Base-by-base conservation (phyloP, 1,140 invertebrate species). In the Drepana arcuata region DNA sequence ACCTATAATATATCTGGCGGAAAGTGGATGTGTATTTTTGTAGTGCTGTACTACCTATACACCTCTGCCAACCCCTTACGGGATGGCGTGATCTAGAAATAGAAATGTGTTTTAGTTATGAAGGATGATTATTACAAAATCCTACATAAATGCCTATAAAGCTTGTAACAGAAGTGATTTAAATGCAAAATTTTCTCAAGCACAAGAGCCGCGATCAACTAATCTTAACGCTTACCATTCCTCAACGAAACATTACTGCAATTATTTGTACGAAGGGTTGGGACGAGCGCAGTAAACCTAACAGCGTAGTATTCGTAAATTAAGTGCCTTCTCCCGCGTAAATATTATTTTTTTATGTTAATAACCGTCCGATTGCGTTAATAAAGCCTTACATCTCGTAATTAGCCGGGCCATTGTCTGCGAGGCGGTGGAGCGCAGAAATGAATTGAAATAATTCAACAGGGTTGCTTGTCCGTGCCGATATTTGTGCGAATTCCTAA, bases 341-440 rank as follows among this genome's bases (percentile, higher is more conserved):
- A 79, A 79, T 78, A 82, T 79, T 82, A 82, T 79, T 82, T 82
- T 82, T 82, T 82, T 82, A 82, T 82, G 78, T 78, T 79, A 82
- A 82, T 82, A 55, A 73, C 66, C 55, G 40, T 52, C 65, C 66
- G 69, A 79, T 79, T 75, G 73, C 71, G 74, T 77, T 79, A 78
- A 82, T 82, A 79, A 78, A 82, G 71, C 74, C 69, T 78, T 72
- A 80, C 71, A 82, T 77, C 66, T 66, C 52, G 64, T 80, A 79
- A 79, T 82, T 82, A 79, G 75, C 50, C 54, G 58, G 41, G 36
- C 64, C 58, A 75, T 79, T 82, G 74, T 79, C 67, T 72, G 52
- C 41, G 43, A 63, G 64, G 63, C 50, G 62, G 51, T 13, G 47
- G 52, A 54, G 55, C 50, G 55, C 47, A 46, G 43, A 52, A 48